Percentiles rank a stretch among this genome's conserved stretches.
phyloP scores from a whole-genome alignment of 2,888 invertebrate species.

The Alsophila aescularia region DNA sequence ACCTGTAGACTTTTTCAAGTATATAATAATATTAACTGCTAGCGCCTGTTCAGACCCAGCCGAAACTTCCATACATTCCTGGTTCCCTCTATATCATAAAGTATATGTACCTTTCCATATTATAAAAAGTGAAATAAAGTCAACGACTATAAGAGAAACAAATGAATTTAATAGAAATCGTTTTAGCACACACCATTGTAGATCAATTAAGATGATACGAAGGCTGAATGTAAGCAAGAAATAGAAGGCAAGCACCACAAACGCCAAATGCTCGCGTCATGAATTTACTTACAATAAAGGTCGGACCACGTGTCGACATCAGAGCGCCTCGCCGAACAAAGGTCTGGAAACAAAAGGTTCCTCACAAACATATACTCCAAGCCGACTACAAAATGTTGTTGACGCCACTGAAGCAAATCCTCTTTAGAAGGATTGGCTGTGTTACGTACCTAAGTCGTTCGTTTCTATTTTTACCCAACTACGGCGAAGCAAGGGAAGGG shows the following conservation, averaged over 20 bases:
- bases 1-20: no score
- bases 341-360: conserved; percentile 36
- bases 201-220: conserved; percentile 4
- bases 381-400: conserved; percentile 20
- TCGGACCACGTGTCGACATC: conserved; percentile 32
- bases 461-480: background rate
- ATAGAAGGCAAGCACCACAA: background rate
- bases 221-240: background rate
- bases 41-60: no score
- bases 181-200: background rate
- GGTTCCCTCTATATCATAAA: no score
- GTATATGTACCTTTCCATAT: no score
- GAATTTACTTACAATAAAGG: conserved; percentile 36
- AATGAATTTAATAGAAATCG: background rate
- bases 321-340: conserved; percentile 32
- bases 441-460: background rate
- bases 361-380: conserved; percentile 15
- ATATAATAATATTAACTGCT: no score
- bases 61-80: no score
- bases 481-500: no score
- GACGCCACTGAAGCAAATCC: conserved; percentile 15
- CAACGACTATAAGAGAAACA: background rate
- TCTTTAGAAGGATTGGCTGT: conserved; percentile 6
- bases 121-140: no score
- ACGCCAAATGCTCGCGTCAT: conserved; percentile 21